phyloP scores from a whole-genome alignment of 2,888 invertebrate species.

The Drosophila niveifrons region DNA sequence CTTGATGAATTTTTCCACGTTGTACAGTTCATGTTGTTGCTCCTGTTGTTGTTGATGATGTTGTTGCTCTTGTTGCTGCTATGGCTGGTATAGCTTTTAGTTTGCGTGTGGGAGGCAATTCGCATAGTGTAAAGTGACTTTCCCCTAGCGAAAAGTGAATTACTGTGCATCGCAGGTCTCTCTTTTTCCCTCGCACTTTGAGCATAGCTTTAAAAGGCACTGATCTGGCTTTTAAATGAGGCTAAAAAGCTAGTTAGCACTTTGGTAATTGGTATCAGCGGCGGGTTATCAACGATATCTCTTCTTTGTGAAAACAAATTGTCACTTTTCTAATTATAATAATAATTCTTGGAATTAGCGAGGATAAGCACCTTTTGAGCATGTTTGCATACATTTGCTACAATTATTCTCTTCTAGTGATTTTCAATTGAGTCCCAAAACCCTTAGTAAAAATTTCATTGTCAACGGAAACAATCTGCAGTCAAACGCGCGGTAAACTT shows the following conservation, averaged over 20 bases:
- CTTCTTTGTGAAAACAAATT: background rate
- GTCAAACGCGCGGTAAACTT: conserved; percentile 15
- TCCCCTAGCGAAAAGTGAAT: conserved; percentile 57
- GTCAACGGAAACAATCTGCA: conserved; percentile 16
- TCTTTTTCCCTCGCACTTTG: conserved; percentile 1
- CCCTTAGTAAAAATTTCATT: conserved; percentile 22
- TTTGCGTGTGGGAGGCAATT: conserved; percentile 28
- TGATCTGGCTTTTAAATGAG: conserved; percentile 26
- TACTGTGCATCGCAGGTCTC: conserved; percentile 48
- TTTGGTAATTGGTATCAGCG: conserved; percentile 1
- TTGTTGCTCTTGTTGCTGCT: conserved; percentile 25
- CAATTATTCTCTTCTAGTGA: background rate
- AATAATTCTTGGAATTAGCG: no score
- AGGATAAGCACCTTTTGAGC: no score
- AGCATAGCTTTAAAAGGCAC: conserved; percentile 21
- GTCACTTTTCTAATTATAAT: background rate
- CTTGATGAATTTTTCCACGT: conserved; percentile 79
- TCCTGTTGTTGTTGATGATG: conserved; percentile 28
- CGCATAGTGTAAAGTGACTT: conserved; percentile 61
- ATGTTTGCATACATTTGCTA: no score
- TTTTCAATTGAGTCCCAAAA: conserved; percentile 14
- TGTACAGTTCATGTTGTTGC: conserved; percentile 59
- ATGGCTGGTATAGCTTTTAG: background rate
- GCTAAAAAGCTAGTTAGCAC: background rate
- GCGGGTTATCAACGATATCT: background rate